phyloP scores from a whole-genome alignment of 2,888 invertebrate species.

The Nymphalis polychloros region DNA sequence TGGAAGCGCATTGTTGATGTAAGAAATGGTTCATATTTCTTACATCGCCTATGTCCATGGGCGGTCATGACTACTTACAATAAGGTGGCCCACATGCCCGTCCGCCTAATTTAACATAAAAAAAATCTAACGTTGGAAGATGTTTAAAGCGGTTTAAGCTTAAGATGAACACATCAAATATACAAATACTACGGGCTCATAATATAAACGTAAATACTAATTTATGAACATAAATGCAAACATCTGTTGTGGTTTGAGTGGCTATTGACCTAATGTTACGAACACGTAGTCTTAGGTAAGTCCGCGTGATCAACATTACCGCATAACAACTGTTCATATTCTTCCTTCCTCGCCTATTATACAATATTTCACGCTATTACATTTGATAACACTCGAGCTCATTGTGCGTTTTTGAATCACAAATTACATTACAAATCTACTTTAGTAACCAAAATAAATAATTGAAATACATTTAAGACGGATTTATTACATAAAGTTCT shows the following conservation, averaged over 20 bases:
- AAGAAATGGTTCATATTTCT: too few relatives aligned
- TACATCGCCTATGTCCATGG: too few relatives aligned
- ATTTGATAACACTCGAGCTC: conserved; percentile 30
- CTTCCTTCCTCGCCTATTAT: conserved; percentile 69
- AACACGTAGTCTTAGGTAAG: conserved; percentile 52
- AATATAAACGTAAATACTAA: not conserved
- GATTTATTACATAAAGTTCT: not conserved
- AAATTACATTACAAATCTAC: conserved; percentile 1
- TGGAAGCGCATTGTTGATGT: too few relatives aligned
- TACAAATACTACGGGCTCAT: not conserved
- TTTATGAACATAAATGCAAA: conserved; percentile 14
- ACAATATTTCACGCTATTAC: conserved; percentile 56
- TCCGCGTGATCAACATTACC: conserved; percentile 55
- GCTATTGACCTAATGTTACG: conserved; percentile 34
- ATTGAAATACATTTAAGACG: not conserved
- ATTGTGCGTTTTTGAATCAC: not conserved
- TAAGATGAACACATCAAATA: too few relatives aligned
- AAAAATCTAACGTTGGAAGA: too few relatives aligned
- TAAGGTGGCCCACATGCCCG: too few relatives aligned
- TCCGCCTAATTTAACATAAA: too few relatives aligned
- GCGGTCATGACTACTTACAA: too few relatives aligned
- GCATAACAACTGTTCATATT: conserved; percentile 55
- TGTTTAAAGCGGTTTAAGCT: too few relatives aligned
- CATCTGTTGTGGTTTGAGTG: conserved; percentile 12
- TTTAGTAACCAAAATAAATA: not conserved